Percentiles rank a stretch among this genome's conserved stretches.
These are phyloP conservation scores for Lutraria rhynchaena DNA, from an alignment of 1,140 invertebrate species.

Conservation along the genomic window DNA sequence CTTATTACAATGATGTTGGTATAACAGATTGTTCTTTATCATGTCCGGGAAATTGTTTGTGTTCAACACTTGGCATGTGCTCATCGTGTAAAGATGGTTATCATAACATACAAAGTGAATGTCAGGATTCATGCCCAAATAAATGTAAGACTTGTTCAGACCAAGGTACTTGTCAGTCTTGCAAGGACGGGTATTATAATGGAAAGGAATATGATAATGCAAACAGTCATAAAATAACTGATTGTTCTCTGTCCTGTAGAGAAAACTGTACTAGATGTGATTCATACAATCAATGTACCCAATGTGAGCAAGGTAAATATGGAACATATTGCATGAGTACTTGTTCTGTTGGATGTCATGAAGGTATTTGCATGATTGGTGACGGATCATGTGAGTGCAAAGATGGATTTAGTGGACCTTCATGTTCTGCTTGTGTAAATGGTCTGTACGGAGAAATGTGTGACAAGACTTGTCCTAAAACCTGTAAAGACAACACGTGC, in stretches of 20 bases:
- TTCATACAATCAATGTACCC: too few relatives aligned
- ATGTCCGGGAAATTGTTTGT: too few relatives aligned
- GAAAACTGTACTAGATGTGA: too few relatives aligned
- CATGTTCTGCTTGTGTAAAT: too few relatives aligned
- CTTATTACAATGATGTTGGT: too few relatives aligned
- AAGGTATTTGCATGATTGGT: neutral
- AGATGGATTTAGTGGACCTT: neutral
- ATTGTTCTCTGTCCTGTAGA: too few relatives aligned
- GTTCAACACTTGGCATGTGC: neutral
- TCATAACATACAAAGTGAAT: neutral
- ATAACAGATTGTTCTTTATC: too few relatives aligned
- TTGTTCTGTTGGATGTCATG: neutral
- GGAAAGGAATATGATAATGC: too few relatives aligned
- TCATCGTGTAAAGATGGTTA: neutral
- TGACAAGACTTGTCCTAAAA: too few relatives aligned
- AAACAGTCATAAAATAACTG: neutral
- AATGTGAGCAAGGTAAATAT: neutral
- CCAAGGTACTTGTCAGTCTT: neutral
- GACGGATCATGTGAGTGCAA: neutral
- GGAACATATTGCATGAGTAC: neutral
- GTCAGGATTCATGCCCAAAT: neutral
- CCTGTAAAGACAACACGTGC: too few relatives aligned
- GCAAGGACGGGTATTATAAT: constrained; percentile 22
- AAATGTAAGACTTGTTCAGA: too few relatives aligned
- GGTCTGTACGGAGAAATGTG: too few relatives aligned